A percentile compares a stretch with the other conserved stretches of the same genome.
phyloP scores from a whole-genome alignment of 1,140 invertebrate genomes.

The Drosophila serrata region DNA sequence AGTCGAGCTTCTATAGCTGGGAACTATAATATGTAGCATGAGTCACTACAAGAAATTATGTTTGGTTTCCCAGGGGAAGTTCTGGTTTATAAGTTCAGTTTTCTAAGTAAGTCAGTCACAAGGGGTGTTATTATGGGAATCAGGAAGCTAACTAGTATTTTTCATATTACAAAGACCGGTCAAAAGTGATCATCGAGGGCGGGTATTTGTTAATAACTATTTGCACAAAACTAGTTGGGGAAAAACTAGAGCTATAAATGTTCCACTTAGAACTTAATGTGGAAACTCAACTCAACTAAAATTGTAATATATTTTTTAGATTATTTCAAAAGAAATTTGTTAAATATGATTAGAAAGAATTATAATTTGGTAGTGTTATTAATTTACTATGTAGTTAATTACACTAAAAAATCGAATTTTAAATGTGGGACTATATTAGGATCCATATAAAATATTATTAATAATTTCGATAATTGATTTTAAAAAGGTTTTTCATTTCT shows the following conservation, averaged over 20 bases:
- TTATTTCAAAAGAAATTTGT: not conserved
- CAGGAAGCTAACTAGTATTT: not conserved
- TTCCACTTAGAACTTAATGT: not conserved
- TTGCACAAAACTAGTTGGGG: conserved; percentile 1
- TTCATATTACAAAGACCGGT: not conserved
- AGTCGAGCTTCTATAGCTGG: conserved; percentile 13
- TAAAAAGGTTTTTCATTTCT: too few relatives aligned
- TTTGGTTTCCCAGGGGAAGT: conserved; percentile 3
- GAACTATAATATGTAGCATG: conserved; percentile 7
- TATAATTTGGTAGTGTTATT: too few relatives aligned
- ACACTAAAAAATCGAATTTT: too few relatives aligned
- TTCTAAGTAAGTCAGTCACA: conserved; percentile 9
- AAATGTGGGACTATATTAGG: too few relatives aligned
- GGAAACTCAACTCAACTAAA: not conserved
- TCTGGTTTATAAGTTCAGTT: not conserved
- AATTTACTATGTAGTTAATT: too few relatives aligned
- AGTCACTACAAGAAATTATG: conserved; percentile 10
- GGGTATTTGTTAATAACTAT: conserved; percentile 13
- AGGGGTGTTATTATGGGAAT: not conserved
- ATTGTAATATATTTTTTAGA: not conserved
- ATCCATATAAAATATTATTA: too few relatives aligned
- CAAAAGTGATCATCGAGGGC: not conserved
- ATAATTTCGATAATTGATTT: too few relatives aligned
- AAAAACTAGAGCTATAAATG: not conserved
- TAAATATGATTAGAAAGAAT: too few relatives aligned